Evolutionary conservation across 1,140 invertebrate species (phyloP), one percentile per base, ranked within the genome.

Genomic region (Lethocerus indicus): DNA sequence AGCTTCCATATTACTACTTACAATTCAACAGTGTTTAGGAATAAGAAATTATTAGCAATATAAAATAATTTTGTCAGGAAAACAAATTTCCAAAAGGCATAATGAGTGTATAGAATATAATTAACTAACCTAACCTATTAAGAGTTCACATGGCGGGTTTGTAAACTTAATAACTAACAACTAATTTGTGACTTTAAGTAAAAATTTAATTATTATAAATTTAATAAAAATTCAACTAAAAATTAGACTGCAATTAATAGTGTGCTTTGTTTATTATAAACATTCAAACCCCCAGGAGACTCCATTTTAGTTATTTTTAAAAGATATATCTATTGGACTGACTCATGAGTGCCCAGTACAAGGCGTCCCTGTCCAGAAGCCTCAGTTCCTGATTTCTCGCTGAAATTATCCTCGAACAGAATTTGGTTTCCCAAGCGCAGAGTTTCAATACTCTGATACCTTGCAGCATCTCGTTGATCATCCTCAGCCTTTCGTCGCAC

Each of bases 401-500:
- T 37, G 67, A 63, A 43, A 71, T 63, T 55, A 89, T 78, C 57
- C 74, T 74, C 50, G 76, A 64, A 18, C 75, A 67, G 59, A 85
- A 88, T 1, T 79, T 66, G 29, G 72, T 68, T 64, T 89, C 86
- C 86, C 85, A 89, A 13, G 80, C 82, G 59, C 82, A 77, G 3
- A 90, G 66, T 59, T 90, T 90, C 12, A 90, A 73, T 3, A 86
- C 68, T 62, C 79, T 79, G 16, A 89, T 86, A 5, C 83, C 83
- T 60, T 86, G 78, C 25, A 91, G 64, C 41, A 85, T 73, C 65
- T 89, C 86, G 50, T 81, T 83, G 32, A 83, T 78, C 60, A 78
- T 74, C 40, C 76, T 75, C 29, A 89, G 64, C 28, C 87, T 70
- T 52, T 78, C 74, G 61, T 90, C 87, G 18, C 79, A 79, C 36